Conservation (phyloP, 1,140 invertebrate species). For the Camponotus vicinus region DNA sequence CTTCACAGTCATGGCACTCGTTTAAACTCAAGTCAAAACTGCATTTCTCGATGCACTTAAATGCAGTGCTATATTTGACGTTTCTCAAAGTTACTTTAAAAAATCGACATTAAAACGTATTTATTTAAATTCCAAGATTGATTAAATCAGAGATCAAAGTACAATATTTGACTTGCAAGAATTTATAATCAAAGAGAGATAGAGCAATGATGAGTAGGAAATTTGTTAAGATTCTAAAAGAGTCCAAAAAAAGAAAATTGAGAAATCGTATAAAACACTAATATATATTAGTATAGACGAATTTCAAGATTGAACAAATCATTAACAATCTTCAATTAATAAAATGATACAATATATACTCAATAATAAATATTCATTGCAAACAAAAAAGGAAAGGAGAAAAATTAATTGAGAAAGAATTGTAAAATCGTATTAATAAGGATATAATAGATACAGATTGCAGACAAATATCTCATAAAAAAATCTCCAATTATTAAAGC, state of each 20-base stretch:
- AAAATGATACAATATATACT: too few species aligned
- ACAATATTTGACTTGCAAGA: neutral
- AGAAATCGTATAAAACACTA: neutral
- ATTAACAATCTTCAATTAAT: neutral
- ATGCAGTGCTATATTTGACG: neutral
- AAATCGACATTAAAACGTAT: neutral
- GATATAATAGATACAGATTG: constrained; percentile 32
- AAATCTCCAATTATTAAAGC: constrained; percentile 10
- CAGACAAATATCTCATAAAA: neutral
- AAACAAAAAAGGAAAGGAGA: too few species aligned
- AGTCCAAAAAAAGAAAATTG: neutral
- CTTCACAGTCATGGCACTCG: constrained; percentile 6
- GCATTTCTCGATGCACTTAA: neutral
- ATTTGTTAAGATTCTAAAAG: neutral
- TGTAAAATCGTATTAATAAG: neutral
- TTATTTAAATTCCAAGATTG: neutral
- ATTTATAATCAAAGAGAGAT: neutral
- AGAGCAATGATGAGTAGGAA: neutral
- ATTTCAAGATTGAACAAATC: neutral
- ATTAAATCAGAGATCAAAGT: neutral
- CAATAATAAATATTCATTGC: too few species aligned
- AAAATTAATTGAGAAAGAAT: neutral
- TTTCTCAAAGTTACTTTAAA: neutral
- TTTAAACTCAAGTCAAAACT: neutral
- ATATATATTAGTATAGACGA: constrained; percentile 34